Percentiles rank a stretch among this genome's conserved stretches.
Conservation (phyloP, 2,888 invertebrate genomes). For the Drosophila rellima region DNA sequence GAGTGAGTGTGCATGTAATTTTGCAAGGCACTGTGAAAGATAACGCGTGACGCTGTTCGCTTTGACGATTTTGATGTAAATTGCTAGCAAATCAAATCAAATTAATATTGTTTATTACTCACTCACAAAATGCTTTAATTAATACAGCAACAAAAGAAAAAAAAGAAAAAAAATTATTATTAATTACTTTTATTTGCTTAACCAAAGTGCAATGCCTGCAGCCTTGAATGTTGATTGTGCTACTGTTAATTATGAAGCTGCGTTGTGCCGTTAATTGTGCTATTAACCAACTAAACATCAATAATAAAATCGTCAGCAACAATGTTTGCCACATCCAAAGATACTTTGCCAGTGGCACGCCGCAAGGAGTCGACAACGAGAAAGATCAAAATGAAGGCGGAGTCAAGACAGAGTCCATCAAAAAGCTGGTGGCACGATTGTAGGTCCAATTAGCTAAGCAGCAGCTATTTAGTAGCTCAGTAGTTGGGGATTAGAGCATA, state of each 20-base stretch:
- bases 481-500: slow-evolving; percentile 3
- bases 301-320: slow-evolving; percentile 36
- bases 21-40: slow-evolving; percentile 60
- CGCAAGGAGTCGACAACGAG: slow-evolving; percentile 43
- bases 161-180: slow-evolving; percentile 1
- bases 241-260: slow-evolving; percentile 47
- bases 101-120: slow-evolving; percentile 46
- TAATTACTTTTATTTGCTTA: slow-evolving; percentile 20
- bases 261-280: slow-evolving; percentile 51
- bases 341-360: slow-evolving; percentile 59
- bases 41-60: slow-evolving; percentile 46
- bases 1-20: slow-evolving; percentile 66
- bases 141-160: slow-evolving; percentile 31
- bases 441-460: slow-evolving; percentile 61
- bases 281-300: slow-evolving; percentile 50
- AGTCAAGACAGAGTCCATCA: slow-evolving; percentile 36
- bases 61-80: slow-evolving; percentile 35
- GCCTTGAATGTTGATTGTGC: slow-evolving; percentile 58
- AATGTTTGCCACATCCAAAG: slow-evolving; percentile 76
- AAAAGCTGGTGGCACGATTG: slow-evolving; percentile 82
- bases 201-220: slow-evolving; percentile 60
- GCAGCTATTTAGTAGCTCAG: neutral
- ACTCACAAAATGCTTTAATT: slow-evolving; percentile 62
- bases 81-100: slow-evolving; percentile 55
- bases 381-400: slow-evolving; percentile 55